phyloP scores from a whole-genome alignment of 2,888 invertebrate genomes.

The Rhagonycha lutea region DNA sequence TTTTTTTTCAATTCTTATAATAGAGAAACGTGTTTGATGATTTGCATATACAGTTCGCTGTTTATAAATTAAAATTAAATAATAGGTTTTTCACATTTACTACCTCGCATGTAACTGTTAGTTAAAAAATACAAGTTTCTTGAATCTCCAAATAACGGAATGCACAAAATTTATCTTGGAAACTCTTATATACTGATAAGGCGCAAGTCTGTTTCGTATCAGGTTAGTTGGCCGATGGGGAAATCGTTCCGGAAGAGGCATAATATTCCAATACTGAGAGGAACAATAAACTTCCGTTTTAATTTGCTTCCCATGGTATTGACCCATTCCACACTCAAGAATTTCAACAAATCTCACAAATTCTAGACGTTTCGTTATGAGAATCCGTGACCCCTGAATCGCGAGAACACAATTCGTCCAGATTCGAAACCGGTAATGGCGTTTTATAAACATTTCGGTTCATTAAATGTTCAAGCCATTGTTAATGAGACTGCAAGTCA shows the following conservation, averaged over 20 bases:
- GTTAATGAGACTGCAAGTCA: background rate
- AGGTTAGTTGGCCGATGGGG: background rate
- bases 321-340: background rate
- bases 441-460: background rate
- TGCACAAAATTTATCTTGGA: background rate
- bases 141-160: background rate
- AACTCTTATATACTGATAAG: background rate
- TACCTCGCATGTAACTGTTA: background rate
- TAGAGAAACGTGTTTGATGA: background rate
- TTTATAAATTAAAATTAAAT: background rate
- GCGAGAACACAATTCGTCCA: background rate
- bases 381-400: background rate
- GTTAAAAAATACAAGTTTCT: background rate
- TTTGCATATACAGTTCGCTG: background rate
- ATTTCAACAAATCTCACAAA: background rate
- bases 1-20: background rate
- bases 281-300: background rate
- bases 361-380: background rate
- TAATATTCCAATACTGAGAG: background rate
- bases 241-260: background rate
- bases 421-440: background rate
- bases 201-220: background rate
- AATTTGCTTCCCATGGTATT: background rate
- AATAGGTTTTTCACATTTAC: background rate
- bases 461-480: background rate